Evolutionary conservation across 2,888 invertebrate species (phyloP), one percentile per base, ranked within the genome.

Genomic region (Mimas tiliae): DNA sequence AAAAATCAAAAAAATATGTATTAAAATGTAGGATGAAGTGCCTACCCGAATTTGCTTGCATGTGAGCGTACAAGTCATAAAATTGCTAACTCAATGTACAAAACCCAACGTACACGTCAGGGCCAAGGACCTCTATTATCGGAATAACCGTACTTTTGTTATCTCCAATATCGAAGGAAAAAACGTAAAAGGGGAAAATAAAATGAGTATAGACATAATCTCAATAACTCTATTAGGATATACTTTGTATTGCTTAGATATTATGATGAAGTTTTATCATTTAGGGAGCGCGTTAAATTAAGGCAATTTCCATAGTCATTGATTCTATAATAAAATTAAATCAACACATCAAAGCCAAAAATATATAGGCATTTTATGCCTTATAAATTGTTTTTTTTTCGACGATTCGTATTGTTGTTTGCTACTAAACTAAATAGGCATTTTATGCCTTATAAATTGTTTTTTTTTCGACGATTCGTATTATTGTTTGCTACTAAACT

Each of bases 121-220:
- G 8, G 68, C 70, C 71, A 74, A 67, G 75, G 4, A 74, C 72
- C 72, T 48, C 52, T 53, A 62, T 66, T 68, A 67, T 58, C 58
- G 62, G 51, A 53, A 33, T 34, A 53, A 34, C 53, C 53, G 33
- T 53, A 33, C 53, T 33, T 53, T 53, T 34, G 34, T 34, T 53
- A 53, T 52, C 52, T 45, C 34, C 34, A 33, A n/a, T 34, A 53
- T 34, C 27, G 8, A 53, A 33, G 53, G n/a, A 53, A 53, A 52
- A 38, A 7, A 14, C 34, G 8, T 53, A 53, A 53, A 53, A 34
- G 2, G n/a, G n/a, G n/a, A 53, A 6, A n/a, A 33, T 34, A 53
- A 53, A 53, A 34, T 53, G 11, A 52, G 27, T 52, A 14, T 53
- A 14, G n/a, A 1, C 27, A 34, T 8, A 14, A n/a, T 33, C 7